Percentiles rank a stretch among this genome's conserved stretches.
Conservation (phyloP, 2,113 vertebrate species). For the Empidonax traillii region DNA sequence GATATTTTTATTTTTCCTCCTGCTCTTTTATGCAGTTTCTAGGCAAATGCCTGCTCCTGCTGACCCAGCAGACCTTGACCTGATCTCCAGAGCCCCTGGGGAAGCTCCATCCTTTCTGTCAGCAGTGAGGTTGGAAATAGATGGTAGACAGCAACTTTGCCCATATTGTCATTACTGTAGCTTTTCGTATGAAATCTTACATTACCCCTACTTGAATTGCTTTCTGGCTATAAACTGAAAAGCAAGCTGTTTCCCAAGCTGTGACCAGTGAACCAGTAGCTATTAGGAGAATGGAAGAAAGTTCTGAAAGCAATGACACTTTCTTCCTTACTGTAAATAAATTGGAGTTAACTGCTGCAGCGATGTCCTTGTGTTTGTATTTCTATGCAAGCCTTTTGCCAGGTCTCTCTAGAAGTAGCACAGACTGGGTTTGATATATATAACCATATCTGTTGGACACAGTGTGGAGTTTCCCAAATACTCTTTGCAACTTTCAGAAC, state of each 20-base stretch:
- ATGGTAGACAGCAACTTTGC: background rate
- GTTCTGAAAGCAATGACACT: background rate
- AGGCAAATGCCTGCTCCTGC: background rate
- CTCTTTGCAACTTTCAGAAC: background rate
- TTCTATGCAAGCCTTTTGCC: background rate
- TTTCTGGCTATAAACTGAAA: background rate
- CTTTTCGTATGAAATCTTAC: background rate
- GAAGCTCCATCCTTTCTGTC: background rate
- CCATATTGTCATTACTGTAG: background rate
- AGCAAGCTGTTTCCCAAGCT: constrained; percentile 20
- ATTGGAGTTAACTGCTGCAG: background rate
- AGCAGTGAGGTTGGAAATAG: background rate
- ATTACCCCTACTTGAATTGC: background rate
- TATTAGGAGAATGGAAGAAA: background rate
- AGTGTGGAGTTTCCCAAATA: background rate
- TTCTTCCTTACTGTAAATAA: background rate
- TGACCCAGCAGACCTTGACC: background rate
- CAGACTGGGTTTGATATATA: background rate
- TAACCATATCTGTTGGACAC: background rate
- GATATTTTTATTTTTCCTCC: background rate
- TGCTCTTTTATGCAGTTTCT: background rate
- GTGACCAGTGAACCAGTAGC: background rate
- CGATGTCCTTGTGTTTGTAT: background rate
- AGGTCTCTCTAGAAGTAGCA: background rate
- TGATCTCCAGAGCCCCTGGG: background rate